A percentile compares a stretch with the other conserved stretches of the same genome.
Conservation (phyloP, 2,113 vertebrate genomes). For the Hymenochirus boettgeri region DNA sequence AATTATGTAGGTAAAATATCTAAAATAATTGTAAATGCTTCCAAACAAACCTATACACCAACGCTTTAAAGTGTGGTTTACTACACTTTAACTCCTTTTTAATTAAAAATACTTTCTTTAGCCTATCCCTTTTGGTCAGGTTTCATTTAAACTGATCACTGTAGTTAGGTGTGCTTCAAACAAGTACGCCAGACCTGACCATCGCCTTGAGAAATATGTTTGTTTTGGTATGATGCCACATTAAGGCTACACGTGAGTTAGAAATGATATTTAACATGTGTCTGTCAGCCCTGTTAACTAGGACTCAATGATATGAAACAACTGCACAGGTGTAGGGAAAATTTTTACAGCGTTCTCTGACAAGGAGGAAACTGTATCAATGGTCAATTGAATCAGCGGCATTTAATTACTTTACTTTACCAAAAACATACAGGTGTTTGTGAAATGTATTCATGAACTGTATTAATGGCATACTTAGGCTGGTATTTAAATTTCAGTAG, state of each 20-base stretch:
- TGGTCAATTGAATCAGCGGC: conserved; percentile 51
- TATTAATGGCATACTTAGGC: not conserved
- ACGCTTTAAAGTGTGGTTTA: too few species aligned
- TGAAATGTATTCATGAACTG: not conserved
- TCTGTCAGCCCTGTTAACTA: conserved; percentile 55
- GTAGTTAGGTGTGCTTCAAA: conserved; percentile 56
- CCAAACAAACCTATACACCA: too few species aligned
- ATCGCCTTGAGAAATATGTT: conserved; percentile 71
- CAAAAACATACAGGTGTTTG: conserved; percentile 14
- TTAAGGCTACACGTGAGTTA: conserved; percentile 49
- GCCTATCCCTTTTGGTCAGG: not conserved
- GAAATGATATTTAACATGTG: conserved; percentile 67
- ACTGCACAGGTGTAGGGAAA: conserved; percentile 69
- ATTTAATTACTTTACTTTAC: conserved; percentile 47
- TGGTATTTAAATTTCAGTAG: too few species aligned
- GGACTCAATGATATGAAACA: conserved; percentile 57
- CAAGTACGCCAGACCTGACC: conserved; percentile 66
- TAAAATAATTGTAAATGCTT: too few species aligned
- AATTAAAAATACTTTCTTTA: too few species aligned
- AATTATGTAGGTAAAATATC: too few species aligned
- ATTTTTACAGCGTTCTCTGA: conserved; percentile 50
- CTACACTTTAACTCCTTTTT: too few species aligned
- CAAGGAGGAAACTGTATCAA: conserved; percentile 45
- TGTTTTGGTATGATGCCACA: conserved; percentile 67
- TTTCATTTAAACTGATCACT: conserved; percentile 61